Evolutionary conservation across 2,797 vertebrate genomes (phyloP).

Genomic region (Columba guinea): DNA sequence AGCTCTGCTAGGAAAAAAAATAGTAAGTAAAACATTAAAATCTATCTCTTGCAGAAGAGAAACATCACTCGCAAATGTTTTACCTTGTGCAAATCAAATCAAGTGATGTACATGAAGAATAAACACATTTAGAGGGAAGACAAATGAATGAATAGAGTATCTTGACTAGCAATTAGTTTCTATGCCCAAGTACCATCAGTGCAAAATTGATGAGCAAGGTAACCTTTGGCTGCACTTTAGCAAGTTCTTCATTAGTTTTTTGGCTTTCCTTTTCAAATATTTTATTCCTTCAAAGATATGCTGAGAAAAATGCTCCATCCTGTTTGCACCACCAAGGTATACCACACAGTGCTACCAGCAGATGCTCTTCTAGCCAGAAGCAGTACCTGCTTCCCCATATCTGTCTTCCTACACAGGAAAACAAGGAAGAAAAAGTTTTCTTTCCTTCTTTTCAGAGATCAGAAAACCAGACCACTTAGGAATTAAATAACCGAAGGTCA

Average conservation of each 20-base stretch:
- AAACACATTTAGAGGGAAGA: slow-evolving; percentile 67
- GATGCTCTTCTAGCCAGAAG: background rate
- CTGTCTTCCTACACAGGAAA: background rate
- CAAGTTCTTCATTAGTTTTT: slow-evolving; percentile 65
- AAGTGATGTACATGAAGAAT: slow-evolving; percentile 68
- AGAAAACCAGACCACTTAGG: background rate
- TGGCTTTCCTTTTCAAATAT: slow-evolving; percentile 59
- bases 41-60: slow-evolving; percentile 51
- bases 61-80: slow-evolving; percentile 69
- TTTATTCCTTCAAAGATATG: slow-evolving; percentile 19
- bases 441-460: background rate
- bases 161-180: slow-evolving; percentile 69
- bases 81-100: slow-evolving; percentile 73
- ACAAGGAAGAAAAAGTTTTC: background rate
- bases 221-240: slow-evolving; percentile 69
- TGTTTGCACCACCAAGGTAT: background rate
- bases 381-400: background rate
- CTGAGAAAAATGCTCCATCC: slow-evolving; percentile 6
- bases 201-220: slow-evolving; percentile 60
- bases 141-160: slow-evolving; percentile 62
- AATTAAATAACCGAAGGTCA: slow-evolving; percentile 35
- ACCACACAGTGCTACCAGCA: accelerated
- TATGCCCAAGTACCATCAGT: slow-evolving; percentile 57
- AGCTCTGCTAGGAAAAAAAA: background rate
- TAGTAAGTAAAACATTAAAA: slow-evolving; percentile 24